Conservation (phyloP, 1,140 invertebrate species). For the Cepaea nemoralis region DNA sequence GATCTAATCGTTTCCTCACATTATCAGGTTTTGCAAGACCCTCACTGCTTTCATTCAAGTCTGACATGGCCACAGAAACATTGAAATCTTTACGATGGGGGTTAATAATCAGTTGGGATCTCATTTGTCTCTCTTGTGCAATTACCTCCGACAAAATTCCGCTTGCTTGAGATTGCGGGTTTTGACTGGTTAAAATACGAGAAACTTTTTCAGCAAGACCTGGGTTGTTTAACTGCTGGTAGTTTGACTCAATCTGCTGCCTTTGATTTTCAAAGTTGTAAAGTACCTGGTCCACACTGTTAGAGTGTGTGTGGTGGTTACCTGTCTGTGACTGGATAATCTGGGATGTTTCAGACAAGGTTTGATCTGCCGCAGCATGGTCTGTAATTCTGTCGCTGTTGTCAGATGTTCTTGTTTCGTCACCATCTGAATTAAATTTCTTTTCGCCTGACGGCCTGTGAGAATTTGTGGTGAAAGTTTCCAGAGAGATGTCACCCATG, state of each 20-base stretch:
- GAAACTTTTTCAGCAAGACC: slow-evolving; percentile 58
- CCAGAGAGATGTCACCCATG: slow-evolving; percentile 51
- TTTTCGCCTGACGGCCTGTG: slow-evolving; percentile 19
- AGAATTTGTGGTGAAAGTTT: slow-evolving; percentile 40
- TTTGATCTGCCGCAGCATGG: slow-evolving; percentile 35
- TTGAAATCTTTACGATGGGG: slow-evolving; percentile 51
- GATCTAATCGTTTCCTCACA: slow-evolving; percentile 58
- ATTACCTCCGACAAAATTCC: slow-evolving; percentile 58
- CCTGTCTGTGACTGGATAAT: neutral
- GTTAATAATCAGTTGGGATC: slow-evolving; percentile 45
- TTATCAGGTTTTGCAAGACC: slow-evolving; percentile 41
- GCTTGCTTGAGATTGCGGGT: slow-evolving; percentile 58
- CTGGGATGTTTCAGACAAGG: neutral
- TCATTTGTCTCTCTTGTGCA: slow-evolving; percentile 54
- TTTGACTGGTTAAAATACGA: slow-evolving; percentile 55
- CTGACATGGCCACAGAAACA: slow-evolving; percentile 43
- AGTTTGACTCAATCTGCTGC: slow-evolving; percentile 34
- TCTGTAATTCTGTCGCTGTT: slow-evolving; percentile 41
- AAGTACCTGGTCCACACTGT: slow-evolving; percentile 33
- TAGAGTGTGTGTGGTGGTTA: neutral
- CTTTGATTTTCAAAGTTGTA: slow-evolving; percentile 31
- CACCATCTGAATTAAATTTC: slow-evolving; percentile 47
- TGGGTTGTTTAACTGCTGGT: slow-evolving; percentile 28
- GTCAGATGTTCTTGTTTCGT: slow-evolving; percentile 46
- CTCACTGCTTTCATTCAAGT: slow-evolving; percentile 26